Evolutionary conservation across 1,140 invertebrate genomes (phyloP).

Genomic region (Spodoptera frugiperda): DNA sequence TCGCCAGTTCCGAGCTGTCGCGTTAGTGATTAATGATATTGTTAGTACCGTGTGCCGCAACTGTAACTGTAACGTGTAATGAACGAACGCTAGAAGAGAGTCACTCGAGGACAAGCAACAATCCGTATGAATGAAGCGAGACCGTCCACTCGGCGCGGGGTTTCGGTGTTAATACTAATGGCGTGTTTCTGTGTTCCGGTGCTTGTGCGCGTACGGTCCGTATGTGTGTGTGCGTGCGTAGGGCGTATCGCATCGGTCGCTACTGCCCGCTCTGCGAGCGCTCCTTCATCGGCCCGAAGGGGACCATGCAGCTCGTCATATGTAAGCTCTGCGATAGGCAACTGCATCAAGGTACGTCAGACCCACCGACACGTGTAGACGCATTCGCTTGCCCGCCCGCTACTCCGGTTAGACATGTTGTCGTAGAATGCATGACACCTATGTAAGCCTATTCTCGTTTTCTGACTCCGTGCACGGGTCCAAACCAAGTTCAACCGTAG

Average conservation of each 20-base stretch:
- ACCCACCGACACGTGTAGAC: slow-evolving; percentile 57
- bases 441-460: background rate
- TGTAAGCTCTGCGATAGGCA: slow-evolving; percentile 86
- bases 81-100: slow-evolving; percentile 1
- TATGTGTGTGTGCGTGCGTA: slow-evolving; percentile 81
- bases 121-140: slow-evolving; percentile 44
- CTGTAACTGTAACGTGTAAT: slow-evolving; percentile 1
- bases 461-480: background rate
- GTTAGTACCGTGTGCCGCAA: background rate
- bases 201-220: slow-evolving; percentile 78
- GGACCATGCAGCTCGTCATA: slow-evolving; percentile 86
- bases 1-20: background rate
- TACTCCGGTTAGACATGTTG: slow-evolving; percentile 24
- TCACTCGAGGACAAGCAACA: slow-evolving; percentile 52
- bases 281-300: slow-evolving; percentile 86
- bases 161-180: slow-evolving; percentile 74
- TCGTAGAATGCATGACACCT: background rate
- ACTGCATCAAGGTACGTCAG: slow-evolving; percentile 85
- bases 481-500: slow-evolving; percentile 1
- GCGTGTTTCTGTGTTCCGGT: slow-evolving; percentile 85
- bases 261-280: slow-evolving; percentile 86
- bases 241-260: slow-evolving; percentile 86
- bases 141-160: slow-evolving; percentile 54
- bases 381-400: slow-evolving; percentile 57
- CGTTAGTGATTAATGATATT: background rate